Evolutionary conservation across 2,113 vertebrate species (phyloP).

Genomic region (Cathartes aura): DNA sequence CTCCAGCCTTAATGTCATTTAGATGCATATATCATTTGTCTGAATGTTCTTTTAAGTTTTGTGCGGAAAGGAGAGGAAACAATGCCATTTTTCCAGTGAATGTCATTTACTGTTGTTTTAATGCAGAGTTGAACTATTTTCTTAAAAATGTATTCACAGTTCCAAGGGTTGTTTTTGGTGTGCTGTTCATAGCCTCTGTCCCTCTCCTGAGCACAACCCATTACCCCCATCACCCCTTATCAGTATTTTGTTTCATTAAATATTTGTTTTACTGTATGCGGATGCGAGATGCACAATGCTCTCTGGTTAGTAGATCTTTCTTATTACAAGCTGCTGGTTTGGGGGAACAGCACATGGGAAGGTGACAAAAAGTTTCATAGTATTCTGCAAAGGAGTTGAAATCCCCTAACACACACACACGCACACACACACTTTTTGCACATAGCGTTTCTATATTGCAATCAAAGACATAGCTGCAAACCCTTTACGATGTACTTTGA

Average conservation of each 20-base stretch:
- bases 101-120: background rate
- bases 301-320: background rate
- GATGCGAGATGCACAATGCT: background rate
- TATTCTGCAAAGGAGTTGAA: background rate
- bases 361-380: background rate
- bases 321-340: background rate
- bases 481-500: background rate
- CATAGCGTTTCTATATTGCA: background rate
- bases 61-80: background rate
- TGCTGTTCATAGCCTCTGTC: background rate
- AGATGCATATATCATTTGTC: background rate
- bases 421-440: background rate
- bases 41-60: background rate
- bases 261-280: background rate
- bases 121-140: background rate
- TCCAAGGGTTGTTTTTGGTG: background rate
- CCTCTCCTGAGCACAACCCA: background rate
- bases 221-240: background rate
- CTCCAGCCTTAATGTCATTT: background rate
- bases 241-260: background rate
- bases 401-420: background rate
- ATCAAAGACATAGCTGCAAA: background rate
- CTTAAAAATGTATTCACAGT: background rate
- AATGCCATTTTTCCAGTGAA: background rate
- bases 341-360: background rate